phyloP scores from a whole-genome alignment of 2,888 invertebrate genomes.

The Archips xylosteana region DNA sequence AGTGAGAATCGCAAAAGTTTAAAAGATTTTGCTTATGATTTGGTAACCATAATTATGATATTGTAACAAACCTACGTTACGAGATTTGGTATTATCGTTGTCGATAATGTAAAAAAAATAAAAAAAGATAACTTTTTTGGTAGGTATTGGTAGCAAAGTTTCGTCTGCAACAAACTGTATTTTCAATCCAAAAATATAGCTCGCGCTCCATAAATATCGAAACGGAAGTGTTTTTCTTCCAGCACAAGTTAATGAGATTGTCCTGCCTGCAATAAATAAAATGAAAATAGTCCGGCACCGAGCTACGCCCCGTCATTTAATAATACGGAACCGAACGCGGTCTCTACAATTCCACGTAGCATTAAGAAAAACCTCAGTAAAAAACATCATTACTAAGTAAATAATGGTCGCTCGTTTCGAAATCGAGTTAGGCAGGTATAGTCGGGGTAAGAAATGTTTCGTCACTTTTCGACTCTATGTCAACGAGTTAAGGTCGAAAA shows the following conservation, averaged over 20 bases:
- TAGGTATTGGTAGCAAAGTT: background rate
- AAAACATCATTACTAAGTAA: too few relatives aligned
- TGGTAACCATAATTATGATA: too few relatives aligned
- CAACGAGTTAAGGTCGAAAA: too few relatives aligned
- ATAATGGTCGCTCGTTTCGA: background rate
- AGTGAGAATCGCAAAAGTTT: too few relatives aligned
- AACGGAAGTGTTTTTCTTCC: background rate
- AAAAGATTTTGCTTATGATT: too few relatives aligned
- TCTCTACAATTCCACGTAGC: background rate
- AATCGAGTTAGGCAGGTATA: background rate
- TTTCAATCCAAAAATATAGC: background rate
- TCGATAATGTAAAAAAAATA: too few relatives aligned
- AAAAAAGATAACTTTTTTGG: too few relatives aligned
- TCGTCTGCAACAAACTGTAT: background rate
- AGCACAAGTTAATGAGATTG: conserved; percentile 5
- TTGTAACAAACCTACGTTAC: too few relatives aligned
- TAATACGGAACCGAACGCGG: conserved; percentile 5
- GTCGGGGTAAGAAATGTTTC: too few relatives aligned
- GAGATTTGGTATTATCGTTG: too few relatives aligned
- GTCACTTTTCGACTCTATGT: too few relatives aligned
- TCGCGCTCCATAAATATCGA: too few relatives aligned
- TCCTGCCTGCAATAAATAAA: conserved; percentile 20
- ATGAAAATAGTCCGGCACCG: conserved; percentile 1
- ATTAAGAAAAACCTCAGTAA: background rate
- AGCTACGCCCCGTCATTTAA: conserved; percentile 7